These are phyloP conservation scores for Hydrotaea cyrtoneurina DNA, from an alignment of 2,888 invertebrate species.

Conservation along the genomic window DNA sequence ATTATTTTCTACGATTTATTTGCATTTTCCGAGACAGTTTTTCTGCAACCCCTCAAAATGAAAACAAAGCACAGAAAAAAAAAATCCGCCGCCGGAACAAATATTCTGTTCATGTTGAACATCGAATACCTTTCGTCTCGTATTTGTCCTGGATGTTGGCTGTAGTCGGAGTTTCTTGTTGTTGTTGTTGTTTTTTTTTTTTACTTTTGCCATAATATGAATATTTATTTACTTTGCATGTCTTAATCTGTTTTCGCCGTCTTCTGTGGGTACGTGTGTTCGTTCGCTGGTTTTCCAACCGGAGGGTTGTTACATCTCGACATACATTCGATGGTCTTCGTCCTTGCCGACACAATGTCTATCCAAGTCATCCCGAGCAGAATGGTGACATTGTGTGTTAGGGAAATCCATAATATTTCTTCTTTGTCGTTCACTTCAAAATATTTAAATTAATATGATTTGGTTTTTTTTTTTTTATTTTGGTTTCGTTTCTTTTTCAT, in stretches of 20 bases:
- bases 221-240: conserved; percentile 61
- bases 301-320: conserved; percentile 17
- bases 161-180: neutral
- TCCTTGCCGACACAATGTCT: conserved; percentile 5
- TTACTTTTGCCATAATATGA: conserved; percentile 22
- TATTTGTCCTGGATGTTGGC: neutral
- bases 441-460: conserved; percentile 33
- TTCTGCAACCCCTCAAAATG: conserved; percentile 12
- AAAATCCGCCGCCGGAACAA: neutral
- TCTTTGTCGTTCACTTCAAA: neutral
- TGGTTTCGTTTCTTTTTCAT: neutral
- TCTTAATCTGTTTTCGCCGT: conserved; percentile 56
- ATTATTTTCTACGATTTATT: conserved; percentile 7
- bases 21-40: conserved; percentile 28
- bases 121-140: conserved; percentile 20
- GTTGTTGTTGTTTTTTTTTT: neutral
- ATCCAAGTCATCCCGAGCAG: neutral
- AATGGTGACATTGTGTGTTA: neutral
- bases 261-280: neutral
- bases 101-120: conserved; percentile 15
- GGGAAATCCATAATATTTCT: conserved; percentile 27
- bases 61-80: neutral
- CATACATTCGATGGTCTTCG: neutral
- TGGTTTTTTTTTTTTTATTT: neutral
- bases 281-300: conserved; percentile 3